Conservation (phyloP, 2,797 vertebrate genomes). For the Smutsia gigantea region DNA sequence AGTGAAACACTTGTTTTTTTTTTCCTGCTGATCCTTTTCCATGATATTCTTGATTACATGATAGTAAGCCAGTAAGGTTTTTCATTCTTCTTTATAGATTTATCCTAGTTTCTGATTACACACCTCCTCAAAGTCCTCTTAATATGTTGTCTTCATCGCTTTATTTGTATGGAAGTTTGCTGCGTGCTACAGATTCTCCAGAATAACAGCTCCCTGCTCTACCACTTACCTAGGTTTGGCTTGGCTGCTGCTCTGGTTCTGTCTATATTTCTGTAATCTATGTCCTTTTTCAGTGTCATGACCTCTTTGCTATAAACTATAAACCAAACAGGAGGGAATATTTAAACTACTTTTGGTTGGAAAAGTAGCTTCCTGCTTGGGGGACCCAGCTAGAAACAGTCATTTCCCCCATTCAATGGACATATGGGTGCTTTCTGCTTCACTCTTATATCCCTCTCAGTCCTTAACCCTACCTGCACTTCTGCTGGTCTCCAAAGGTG, state of each 20-base stretch:
- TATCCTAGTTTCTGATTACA: not conserved
- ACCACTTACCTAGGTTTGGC: not conserved
- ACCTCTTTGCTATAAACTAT: not conserved
- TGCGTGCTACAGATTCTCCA: not conserved
- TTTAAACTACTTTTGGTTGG: not conserved
- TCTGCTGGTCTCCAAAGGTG: not conserved
- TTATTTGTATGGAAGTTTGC: not conserved
- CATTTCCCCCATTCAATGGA: not conserved
- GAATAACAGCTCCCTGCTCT: not conserved
- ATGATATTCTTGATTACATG: not conserved
- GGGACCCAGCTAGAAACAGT: not conserved
- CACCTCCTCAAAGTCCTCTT: not conserved
- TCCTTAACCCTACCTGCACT: not conserved
- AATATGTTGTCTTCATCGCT: not conserved
- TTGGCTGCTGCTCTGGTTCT: not conserved
- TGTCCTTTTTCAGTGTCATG: not conserved
- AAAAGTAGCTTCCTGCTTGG: constrained; percentile 6
- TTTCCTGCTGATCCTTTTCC: not conserved
- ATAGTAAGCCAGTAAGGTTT: not conserved
- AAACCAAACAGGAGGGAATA: not conserved
- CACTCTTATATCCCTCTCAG: not conserved
- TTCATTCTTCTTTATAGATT: not conserved
- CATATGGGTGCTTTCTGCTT: not conserved
- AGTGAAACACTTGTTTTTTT: not conserved
- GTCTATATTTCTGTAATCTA: not conserved